These are phyloP conservation scores for Phrynocephalus guinanensis DNA, from an alignment of 2,797 vertebrate species.

Conservation along the genomic window DNA sequence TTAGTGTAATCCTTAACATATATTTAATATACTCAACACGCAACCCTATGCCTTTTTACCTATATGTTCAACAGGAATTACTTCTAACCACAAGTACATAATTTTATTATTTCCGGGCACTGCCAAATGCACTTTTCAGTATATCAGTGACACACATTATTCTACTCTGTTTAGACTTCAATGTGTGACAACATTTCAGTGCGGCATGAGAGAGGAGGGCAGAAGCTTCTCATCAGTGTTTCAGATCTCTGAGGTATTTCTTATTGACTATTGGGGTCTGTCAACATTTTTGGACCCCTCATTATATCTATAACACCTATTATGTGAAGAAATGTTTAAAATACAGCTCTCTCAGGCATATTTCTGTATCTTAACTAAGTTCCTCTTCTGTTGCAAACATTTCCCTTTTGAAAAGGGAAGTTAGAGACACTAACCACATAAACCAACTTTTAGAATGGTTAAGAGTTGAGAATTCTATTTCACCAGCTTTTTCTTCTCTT, in stretches of 20 bases:
- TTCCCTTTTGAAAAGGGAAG: slow-evolving; percentile 10
- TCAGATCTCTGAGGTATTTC: not conserved
- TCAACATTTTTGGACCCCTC: not conserved
- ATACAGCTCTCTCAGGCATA: not conserved
- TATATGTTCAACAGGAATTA: not conserved
- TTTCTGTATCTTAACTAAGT: not conserved
- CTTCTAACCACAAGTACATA: not conserved
- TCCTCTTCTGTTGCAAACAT: slow-evolving; percentile 1
- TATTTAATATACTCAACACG: not conserved
- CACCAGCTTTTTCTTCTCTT: not conserved
- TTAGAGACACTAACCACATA: no score
- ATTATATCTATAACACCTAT: not conserved
- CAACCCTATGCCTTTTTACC: not conserved
- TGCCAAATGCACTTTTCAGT: not conserved
- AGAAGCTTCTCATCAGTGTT: no score
- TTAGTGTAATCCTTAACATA: not conserved
- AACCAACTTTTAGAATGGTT: not conserved
- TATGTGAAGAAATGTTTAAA: not conserved
- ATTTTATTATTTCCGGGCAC: not conserved
- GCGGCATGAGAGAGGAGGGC: not conserved
- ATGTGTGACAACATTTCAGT: not conserved
- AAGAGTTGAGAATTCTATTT: not conserved
- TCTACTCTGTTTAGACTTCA: not conserved
- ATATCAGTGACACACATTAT: not conserved
- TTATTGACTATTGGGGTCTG: no score